Conservation (phyloP, 2,797 vertebrate species). For the Sebastes diaconus region DNA sequence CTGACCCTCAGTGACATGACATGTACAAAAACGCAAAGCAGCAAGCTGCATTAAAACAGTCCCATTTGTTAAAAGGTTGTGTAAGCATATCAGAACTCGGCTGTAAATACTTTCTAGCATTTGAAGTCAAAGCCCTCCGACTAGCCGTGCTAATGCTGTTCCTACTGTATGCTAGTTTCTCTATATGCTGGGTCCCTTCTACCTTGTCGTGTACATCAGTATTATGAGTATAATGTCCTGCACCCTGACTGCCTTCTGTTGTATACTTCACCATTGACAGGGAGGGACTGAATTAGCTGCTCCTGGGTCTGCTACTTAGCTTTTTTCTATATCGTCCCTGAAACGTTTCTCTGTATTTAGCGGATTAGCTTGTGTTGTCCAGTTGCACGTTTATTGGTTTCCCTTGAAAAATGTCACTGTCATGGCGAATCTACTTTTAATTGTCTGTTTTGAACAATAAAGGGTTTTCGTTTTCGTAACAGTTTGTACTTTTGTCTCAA, state of each 20-base stretch:
- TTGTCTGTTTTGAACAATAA: conserved; percentile 75
- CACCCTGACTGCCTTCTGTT: conserved; percentile 2
- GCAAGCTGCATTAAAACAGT: background rate
- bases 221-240: background rate
- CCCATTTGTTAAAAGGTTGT: background rate
- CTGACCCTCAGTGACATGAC: background rate
- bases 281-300: conserved; percentile 5
- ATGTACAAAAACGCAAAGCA: background rate
- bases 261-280: background rate
- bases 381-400: conserved; percentile 74
- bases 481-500: background rate
- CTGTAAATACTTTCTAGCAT: background rate
- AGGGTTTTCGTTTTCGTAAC: conserved; percentile 69
- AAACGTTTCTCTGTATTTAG: conserved; percentile 58
- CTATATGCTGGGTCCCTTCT: background rate
- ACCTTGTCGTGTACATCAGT: conserved; percentile 2
- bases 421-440: conserved; percentile 55
- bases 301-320: conserved; percentile 49
- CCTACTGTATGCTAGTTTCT: background rate
- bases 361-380: conserved; percentile 58
- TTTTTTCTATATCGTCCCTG: conserved; percentile 50
- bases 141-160: background rate
- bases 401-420: conserved; percentile 40
- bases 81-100: background rate
- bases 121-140: background rate